Evolutionary conservation across 2,113 vertebrate genomes (phyloP), one percentile per base, ranked within the genome.

Genomic region (Choloepus hoffmanni): DNA sequence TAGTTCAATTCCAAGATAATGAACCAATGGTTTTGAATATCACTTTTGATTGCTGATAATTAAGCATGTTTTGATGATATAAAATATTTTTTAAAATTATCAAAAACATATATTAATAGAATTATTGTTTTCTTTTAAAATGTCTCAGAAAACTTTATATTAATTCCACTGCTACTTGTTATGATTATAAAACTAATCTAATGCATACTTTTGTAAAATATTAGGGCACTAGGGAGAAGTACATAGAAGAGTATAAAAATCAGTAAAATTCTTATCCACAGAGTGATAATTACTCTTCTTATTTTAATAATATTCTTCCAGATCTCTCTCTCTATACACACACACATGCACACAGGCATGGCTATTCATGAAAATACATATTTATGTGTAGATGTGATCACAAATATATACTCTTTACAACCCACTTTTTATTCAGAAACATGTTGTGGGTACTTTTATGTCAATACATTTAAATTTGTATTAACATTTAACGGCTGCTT

Each of bases 351-450:
- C 18, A 21, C 5, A 21, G 7, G 23, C 2, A 16, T 1, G 40
- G 0, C 0, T 0, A 24, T 0, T 11, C 12, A 2, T 21, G 28
- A 18, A 48, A n/a, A 53, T 3, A 6, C 18, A 8, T 3, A 30
- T 7, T 21, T 28, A 16, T 19, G 4, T 21, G 18, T 28, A 68
- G 30, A 9, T 43, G n/a, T 10, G 23, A 24, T 24, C 48, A 33
- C 14, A 84, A 6, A 16, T 13, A 12, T 2, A 15, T 1, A 13
- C 36, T 50, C 62, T 67, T 28, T 13, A 13, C 4, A 76, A 58
- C 10, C 43, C 36, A 30, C 4, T 48, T 67, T 15, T 48, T 55
- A 36, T 19, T 67, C 7, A 36, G 3, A 43, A 78, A n/a, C 53
- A 72, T 4, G 13, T 28, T 9, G 10, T 28, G 12, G 3, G 3